These are phyloP conservation scores for Capitella teleta DNA, from an alignment of 1,140 invertebrate species.

Conservation along the genomic window DNA sequence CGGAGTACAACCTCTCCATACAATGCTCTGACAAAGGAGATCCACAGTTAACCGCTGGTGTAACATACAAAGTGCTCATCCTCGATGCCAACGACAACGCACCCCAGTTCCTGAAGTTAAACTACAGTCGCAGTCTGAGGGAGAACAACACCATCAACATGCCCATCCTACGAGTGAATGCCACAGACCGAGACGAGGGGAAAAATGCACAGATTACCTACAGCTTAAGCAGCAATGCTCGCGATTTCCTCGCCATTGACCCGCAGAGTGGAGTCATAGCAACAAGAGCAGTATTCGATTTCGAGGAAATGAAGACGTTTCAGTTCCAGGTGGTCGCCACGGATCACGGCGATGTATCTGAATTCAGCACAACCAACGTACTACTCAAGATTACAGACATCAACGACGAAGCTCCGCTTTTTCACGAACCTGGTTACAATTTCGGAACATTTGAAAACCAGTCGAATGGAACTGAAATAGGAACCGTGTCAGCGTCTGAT, in stretches of 20 bases:
- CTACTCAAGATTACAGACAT: conserved; percentile 67
- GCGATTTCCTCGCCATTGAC: conserved; percentile 39
- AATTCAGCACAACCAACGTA: conserved; percentile 58
- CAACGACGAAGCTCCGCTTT: conserved; percentile 87
- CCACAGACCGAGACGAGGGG: conserved; percentile 68
- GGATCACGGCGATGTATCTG: conserved; percentile 60
- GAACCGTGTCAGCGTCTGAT: conserved; percentile 11
- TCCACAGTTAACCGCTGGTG: conserved; percentile 15
- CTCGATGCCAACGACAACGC: conserved; percentile 89
- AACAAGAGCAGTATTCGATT: conserved; percentile 43
- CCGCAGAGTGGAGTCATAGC: conserved; percentile 31
- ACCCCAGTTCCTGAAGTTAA: conserved; percentile 75
- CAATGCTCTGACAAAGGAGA: conserved; percentile 49
- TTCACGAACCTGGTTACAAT: conserved; percentile 52
- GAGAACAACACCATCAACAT: conserved; percentile 87
- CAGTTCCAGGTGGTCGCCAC: conserved; percentile 72
- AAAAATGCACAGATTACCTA: conserved; percentile 6
- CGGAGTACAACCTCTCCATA: conserved; percentile 68
- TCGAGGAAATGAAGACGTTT: conserved; percentile 77
- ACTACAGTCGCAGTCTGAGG: conserved; percentile 73
- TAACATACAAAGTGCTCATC: conserved; percentile 61
- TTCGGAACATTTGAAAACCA: conserved; percentile 61
- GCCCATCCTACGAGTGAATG: conserved; percentile 69
- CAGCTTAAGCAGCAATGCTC: conserved; percentile 16
- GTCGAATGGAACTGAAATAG: conserved; percentile 56